Conservation (phyloP, 2,113 vertebrate species). For the Trinectes maculatus region DNA sequence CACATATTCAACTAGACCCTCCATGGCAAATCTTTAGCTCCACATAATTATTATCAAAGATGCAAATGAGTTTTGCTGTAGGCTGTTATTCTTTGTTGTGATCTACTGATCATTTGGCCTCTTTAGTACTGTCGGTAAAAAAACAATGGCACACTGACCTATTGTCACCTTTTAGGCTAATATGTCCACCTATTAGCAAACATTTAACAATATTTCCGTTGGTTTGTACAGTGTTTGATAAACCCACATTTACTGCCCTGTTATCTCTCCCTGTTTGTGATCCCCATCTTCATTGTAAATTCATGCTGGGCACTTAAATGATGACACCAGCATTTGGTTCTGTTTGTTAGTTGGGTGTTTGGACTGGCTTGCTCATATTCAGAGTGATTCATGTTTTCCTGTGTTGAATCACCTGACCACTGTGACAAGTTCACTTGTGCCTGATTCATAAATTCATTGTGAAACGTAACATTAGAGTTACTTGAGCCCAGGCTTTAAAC, state of each 20-base stretch:
- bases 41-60: too few relatives aligned
- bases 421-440: not conserved
- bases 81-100: too few relatives aligned
- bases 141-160: not conserved
- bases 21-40: too few relatives aligned
- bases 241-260: not conserved
- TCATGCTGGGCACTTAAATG: not conserved
- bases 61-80: too few relatives aligned
- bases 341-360: too few relatives aligned
- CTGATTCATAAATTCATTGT: not conserved
- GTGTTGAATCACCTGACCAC: not conserved
- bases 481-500: slow-evolving; percentile 12
- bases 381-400: too few relatives aligned
- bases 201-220: not conserved
- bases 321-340: not conserved
- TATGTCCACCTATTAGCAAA: not conserved
- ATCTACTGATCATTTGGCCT: not conserved
- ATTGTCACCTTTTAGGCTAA: not conserved
- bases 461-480: not conserved
- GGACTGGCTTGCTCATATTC: not conserved
- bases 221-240: not conserved
- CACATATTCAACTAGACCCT: too few relatives aligned
- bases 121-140: not conserved
- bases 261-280: not conserved
- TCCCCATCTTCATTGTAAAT: not conserved